Conservation (phyloP, 1,140 invertebrate genomes). For the Drosophila triauraria region DNA sequence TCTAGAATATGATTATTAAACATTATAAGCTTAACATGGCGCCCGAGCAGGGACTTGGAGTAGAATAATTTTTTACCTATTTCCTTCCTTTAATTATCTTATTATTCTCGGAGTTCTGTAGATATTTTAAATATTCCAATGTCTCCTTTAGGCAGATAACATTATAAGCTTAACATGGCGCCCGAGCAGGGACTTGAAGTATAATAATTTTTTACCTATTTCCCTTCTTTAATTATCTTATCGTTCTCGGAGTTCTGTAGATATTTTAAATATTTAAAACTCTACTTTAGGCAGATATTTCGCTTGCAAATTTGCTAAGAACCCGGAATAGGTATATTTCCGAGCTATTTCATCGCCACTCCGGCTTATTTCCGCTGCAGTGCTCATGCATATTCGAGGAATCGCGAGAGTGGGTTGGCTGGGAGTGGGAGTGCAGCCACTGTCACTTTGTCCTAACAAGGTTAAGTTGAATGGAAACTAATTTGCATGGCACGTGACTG, state of each 20-base stretch:
- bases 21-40: background rate
- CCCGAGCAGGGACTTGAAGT: no score
- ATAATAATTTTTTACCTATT: no score
- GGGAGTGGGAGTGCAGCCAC: background rate
- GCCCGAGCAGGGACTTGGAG: no score
- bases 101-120: background rate
- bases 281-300: no score
- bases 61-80: no score
- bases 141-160: no score
- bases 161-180: background rate
- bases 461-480: conserved; percentile 74
- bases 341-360: background rate
- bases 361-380: conserved; percentile 5
- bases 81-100: no score
- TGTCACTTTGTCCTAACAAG: conserved; percentile 65
- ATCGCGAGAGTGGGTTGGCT: background rate
- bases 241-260: no score
- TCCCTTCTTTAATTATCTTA: no score
- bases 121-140: no score
- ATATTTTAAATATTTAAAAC: background rate
- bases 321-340: background rate
- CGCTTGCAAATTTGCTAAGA: no score
- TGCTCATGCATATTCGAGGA: conserved; percentile 33
- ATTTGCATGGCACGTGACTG: conserved; percentile 79
- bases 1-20: no score